phyloP scores from a whole-genome alignment of 1,140 invertebrate species.

The Drosophila burlai region DNA sequence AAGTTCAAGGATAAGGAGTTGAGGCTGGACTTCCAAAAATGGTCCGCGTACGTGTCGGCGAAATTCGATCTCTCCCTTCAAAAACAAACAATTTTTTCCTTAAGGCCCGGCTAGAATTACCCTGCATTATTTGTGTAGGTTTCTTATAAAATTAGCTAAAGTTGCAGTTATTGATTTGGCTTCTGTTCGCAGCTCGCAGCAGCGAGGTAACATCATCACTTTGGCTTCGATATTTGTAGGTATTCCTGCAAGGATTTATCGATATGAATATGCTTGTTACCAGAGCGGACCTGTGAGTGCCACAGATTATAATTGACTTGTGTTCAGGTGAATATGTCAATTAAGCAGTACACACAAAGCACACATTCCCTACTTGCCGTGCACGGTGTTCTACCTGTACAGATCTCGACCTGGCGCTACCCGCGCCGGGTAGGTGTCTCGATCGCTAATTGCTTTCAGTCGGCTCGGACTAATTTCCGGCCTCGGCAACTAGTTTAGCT shows the following conservation, averaged over 20 bases:
- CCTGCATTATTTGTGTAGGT: slow-evolving; percentile 29
- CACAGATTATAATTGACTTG: slow-evolving; percentile 7
- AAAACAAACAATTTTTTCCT: slow-evolving; percentile 57
- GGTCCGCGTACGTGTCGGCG: slow-evolving; percentile 52
- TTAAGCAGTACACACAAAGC: slow-evolving; percentile 5
- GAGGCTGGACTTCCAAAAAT: slow-evolving; percentile 40
- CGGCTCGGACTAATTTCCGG: slow-evolving; percentile 69
- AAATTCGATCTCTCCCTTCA: slow-evolving; percentile 59
- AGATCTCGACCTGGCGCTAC: slow-evolving; percentile 9
- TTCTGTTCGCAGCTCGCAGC: slow-evolving; percentile 29
- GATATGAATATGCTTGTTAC: not conserved
- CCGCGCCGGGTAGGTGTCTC: slow-evolving; percentile 42
- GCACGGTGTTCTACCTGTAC: not conserved
- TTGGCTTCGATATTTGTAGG: slow-evolving; percentile 18
- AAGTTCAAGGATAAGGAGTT: slow-evolving; percentile 75
- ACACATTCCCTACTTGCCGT: not conserved
- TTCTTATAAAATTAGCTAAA: slow-evolving; percentile 43
- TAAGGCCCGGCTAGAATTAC: slow-evolving; percentile 63
- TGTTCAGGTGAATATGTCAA: slow-evolving; percentile 7
- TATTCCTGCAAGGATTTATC: slow-evolving; percentile 11
- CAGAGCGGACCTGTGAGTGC: not conserved
- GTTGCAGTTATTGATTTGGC: slow-evolving; percentile 63
- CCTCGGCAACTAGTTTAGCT: slow-evolving; percentile 17
- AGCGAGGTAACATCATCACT: slow-evolving; percentile 3
- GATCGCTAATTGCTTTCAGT: slow-evolving; percentile 79